Base-by-base conservation (phyloP, 2,888 invertebrate species). In the Cosmorhoe ocellata region DNA sequence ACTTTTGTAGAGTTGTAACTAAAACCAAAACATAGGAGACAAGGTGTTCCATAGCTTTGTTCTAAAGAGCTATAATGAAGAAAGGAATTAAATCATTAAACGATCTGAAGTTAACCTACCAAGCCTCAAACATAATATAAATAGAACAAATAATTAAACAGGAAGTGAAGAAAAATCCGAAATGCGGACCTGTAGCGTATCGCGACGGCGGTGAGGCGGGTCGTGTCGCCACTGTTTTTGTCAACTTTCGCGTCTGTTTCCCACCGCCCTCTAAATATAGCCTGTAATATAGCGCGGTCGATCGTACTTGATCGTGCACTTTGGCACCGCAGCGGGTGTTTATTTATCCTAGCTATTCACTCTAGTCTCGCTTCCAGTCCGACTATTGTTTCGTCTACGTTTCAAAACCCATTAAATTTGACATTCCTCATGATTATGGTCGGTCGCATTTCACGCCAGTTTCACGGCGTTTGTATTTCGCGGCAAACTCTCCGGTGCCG, bases 171-270 rank as follows among this genome's bases (percentile, higher is more conserved):
- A 48, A 57, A 61, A 51, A 52, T 55, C 40, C 47, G 50, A 58
- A 58, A 63, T 51, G 41, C 66, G 74, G 62, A 67, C 69, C 59
- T 56, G 59, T 67, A 59, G 61, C 59, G 61, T 54, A 62, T 80
- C 6, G 61, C 54, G 63, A 62, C 47, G 51, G 49, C 52, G 50
- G 3, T 4, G 24, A 31, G 71, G 54, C 76, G 62, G 59, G 66
- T 67, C 69, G 55, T 69, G 78, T 67, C 82, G 81, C 79, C 77
- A 64, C 65, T 63, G 74, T 79, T 84, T 84, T 86, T 86, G 76
- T 79, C 67, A 71, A 82, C 84, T 85, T 84, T 84, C 82, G 78
- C 79, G 73, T 59, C 77, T 51, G 63, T 71, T 76, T 80, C 24
- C 75, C 74, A 76, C 70, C 67, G 51, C 53, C 24, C 58, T 68